Evolutionary conservation across 2,888 invertebrate species (phyloP).

Genomic region (Choristoneura rosaceana): DNA sequence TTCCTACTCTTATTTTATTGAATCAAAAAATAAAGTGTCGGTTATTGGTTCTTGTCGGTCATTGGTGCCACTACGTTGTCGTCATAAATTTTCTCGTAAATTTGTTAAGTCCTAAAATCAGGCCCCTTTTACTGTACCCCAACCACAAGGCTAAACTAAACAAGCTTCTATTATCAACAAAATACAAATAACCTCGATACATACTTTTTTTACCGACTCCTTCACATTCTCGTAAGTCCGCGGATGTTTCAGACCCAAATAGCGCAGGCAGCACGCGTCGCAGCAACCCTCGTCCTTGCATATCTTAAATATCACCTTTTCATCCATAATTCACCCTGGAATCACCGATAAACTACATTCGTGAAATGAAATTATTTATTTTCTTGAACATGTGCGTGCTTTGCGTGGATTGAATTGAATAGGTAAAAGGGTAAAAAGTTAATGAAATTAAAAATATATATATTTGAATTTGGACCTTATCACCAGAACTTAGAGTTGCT

Average conservation of each 20-base stretch:
- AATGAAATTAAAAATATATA: not conserved
- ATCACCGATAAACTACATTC: slow-evolving; percentile 15
- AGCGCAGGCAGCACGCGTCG: slow-evolving; percentile 88
- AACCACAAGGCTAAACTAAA: too few species aligned
- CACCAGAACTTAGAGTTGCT: accelerated
- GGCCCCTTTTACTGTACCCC: too few species aligned
- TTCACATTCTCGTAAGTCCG: slow-evolving; percentile 82
- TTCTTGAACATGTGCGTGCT: not conserved
- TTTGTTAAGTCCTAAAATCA: too few species aligned
- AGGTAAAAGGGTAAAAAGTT: not conserved
- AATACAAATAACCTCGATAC: slow-evolving; percentile 41
- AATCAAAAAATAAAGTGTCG: too few species aligned
- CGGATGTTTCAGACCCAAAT: slow-evolving; percentile 85
- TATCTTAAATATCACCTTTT: slow-evolving; percentile 77
- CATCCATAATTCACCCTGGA: slow-evolving; percentile 65
- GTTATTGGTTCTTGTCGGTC: too few species aligned
- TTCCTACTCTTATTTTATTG: too few species aligned
- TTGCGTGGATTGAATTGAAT: not conserved
- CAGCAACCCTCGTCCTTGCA: slow-evolving; percentile 87
- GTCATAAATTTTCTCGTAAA: too few species aligned
- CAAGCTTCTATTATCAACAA: not conserved
- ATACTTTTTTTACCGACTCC: slow-evolving; percentile 80
- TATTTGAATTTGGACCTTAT: not conserved
- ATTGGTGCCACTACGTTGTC: too few species aligned
- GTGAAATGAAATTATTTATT: not conserved